Evolutionary conservation across 2,113 vertebrate species (phyloP).

Genomic region (Pseudonaja textilis): DNA sequence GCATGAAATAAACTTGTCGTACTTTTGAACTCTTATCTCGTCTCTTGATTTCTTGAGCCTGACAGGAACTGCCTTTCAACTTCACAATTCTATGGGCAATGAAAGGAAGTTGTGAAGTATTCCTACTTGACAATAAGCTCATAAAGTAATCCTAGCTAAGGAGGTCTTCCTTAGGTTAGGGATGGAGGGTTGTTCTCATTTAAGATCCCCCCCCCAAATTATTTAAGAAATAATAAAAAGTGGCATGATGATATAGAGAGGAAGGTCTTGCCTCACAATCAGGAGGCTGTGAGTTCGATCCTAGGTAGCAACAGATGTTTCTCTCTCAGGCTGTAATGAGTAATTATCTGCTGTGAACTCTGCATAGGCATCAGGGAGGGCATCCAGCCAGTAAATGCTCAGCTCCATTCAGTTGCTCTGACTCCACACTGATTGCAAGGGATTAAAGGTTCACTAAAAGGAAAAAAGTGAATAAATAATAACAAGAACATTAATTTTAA

Average conservation of each 20-base stretch:
- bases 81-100: neutral
- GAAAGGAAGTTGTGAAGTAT: neutral
- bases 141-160: neutral
- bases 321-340: neutral
- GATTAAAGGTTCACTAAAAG: neutral
- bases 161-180: neutral
- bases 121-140: neutral
- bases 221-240: neutral
- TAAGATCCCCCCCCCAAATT: neutral
- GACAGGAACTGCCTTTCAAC: neutral
- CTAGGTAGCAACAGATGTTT: neutral
- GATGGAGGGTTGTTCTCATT: neutral
- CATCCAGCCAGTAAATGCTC: rapidly evolving
- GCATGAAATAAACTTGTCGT: neutral
- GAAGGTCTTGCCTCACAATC: neutral
- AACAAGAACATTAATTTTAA: neutral
- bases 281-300: neutral
- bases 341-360: neutral
- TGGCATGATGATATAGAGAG: neutral
- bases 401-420: neutral
- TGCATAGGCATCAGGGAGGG: neutral
- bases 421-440: neutral
- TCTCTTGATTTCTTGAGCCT: neutral
- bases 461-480: neutral
- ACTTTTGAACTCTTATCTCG: neutral